Evolutionary conservation across 2,888 invertebrate species (phyloP).

Genomic region (Leptarthrus brevirostris): DNA sequence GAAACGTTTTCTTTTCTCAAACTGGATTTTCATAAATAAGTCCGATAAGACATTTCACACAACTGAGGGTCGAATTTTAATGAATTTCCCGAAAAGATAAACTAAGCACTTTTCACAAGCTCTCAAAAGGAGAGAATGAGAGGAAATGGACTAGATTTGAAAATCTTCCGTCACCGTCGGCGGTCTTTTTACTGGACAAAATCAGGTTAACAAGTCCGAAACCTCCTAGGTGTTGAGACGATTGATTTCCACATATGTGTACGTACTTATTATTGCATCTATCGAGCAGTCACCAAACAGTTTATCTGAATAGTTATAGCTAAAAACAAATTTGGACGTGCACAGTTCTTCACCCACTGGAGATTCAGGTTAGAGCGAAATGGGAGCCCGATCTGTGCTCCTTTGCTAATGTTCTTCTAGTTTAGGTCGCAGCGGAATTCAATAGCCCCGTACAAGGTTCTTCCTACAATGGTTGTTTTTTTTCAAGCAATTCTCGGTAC

Average conservation of each 20-base stretch:
- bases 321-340: constrained; percentile 25
- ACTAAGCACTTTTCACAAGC: background rate
- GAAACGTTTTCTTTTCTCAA: no score
- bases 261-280: no score
- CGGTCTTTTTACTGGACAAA: constrained; percentile 10
- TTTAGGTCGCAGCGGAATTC: constrained; percentile 51
- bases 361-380: constrained; percentile 10
- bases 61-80: background rate
- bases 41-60: background rate
- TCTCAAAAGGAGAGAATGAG: constrained; percentile 8
- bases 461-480: constrained; percentile 57
- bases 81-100: background rate
- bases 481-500: background rate
- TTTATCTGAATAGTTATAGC: constrained; percentile 15
- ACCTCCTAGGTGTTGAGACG: constrained; percentile 3
- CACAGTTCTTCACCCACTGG: background rate
- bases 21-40: no score
- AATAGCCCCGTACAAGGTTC: constrained; percentile 65
- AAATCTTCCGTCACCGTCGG: constrained; percentile 6
- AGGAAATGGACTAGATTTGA: constrained; percentile 31
- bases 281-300: background rate
- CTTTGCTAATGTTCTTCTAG: constrained; percentile 7
- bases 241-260: constrained; percentile 21
- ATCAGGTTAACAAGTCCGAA: constrained; percentile 47
- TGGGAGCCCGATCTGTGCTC: background rate